phyloP scores from a whole-genome alignment of 2,113 vertebrate species.

The Fregata magnificens region DNA sequence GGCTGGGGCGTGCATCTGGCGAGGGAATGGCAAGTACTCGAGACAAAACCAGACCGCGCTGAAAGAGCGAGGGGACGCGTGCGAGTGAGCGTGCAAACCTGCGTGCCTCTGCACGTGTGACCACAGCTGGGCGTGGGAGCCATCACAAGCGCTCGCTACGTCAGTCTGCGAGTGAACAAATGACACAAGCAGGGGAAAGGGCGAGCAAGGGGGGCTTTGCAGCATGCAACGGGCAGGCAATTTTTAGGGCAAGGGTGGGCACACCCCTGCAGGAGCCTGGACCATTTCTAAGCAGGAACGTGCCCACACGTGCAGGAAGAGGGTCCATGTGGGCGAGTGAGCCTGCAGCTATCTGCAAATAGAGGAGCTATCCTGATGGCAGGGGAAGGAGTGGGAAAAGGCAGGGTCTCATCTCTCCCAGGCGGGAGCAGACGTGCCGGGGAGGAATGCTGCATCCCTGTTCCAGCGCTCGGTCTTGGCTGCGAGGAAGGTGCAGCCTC shows the following conservation, averaged over 20 bases:
- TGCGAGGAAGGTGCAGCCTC: conserved; percentile 37
- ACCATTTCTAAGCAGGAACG: not conserved
- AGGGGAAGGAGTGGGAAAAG: conserved; percentile 21
- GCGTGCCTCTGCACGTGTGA: not conserved
- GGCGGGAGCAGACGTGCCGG: conserved; percentile 22
- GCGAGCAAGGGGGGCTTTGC: not conserved
- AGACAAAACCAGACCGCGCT: not conserved
- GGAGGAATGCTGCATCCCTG: conserved; percentile 9
- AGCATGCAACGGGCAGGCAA: not conserved
- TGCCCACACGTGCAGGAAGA: fast-evolving
- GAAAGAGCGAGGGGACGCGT: not conserved
- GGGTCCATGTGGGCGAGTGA: not conserved
- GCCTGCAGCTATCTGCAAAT: not conserved
- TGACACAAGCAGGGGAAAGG: fast-evolving
- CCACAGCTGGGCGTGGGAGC: not conserved
- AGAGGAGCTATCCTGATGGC: not conserved
- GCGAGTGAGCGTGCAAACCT: not conserved
- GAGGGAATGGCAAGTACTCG: not conserved
- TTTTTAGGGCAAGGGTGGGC: not conserved
- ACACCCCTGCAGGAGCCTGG: not conserved
- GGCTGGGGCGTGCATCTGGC: not conserved
- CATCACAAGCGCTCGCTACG: not conserved
- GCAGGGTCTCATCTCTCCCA: conserved; percentile 10
- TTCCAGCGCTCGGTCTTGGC: conserved; percentile 17
- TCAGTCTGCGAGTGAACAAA: not conserved